A percentile compares a stretch with the other conserved stretches of the same genome.
These are phyloP conservation scores for Heterotilapia buettikoferi DNA, from an alignment of 2,113 vertebrate species.

Conservation along the genomic window DNA sequence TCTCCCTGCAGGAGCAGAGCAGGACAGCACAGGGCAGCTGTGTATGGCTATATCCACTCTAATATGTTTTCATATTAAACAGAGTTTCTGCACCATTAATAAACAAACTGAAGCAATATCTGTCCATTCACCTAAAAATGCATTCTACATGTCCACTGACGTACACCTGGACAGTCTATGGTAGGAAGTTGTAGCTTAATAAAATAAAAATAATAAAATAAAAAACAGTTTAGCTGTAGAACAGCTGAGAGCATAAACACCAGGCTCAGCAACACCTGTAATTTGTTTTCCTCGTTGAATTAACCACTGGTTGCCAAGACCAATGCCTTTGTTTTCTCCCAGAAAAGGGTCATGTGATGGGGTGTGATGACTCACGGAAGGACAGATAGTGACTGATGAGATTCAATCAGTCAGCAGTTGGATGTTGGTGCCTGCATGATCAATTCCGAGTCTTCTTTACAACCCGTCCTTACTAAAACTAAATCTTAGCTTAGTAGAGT, in stretches of 20 bases:
- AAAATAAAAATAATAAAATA: background rate
- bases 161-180: background rate
- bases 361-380: background rate
- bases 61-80: background rate
- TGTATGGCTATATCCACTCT: background rate
- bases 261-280: background rate
- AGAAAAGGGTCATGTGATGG: background rate
- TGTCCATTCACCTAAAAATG: background rate
- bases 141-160: background rate
- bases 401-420: background rate
- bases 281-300: background rate
- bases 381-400: background rate
- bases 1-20: conserved; percentile 69
- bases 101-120: background rate
- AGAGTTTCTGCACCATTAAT: background rate
- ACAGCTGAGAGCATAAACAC: background rate
- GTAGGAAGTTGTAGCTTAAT: background rate
- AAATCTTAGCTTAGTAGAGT: background rate
- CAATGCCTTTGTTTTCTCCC: background rate
- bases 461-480: rapidly evolving
- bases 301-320: background rate
- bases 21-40: background rate
- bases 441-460: background rate
- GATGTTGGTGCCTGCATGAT: background rate
- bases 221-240: background rate